A percentile compares a stretch with the other conserved stretches of the same genome.
These are phyloP conservation scores for Palythoa grandis DNA, from an alignment of 92 coral and sea anemone species.

Conservation along the genomic window DNA sequence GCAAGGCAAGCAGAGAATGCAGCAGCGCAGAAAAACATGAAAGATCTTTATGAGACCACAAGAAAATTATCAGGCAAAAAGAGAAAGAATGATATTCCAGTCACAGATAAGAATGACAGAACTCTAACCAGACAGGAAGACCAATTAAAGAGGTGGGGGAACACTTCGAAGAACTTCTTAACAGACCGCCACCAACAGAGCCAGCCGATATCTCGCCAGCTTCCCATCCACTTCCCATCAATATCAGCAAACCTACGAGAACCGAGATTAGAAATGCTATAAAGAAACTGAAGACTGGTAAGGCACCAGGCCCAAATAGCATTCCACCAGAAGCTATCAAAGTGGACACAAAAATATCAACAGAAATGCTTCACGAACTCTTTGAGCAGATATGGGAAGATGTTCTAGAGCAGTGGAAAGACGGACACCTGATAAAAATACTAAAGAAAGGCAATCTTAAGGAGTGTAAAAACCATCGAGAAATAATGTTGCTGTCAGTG, in stretches of 20 bases:
- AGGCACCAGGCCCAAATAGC: neutral
- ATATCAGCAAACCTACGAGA: slow-evolving; percentile 4
- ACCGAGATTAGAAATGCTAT: neutral
- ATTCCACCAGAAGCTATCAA: neutral
- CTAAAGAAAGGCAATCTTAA: slow-evolving; percentile 10
- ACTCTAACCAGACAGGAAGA: no score
- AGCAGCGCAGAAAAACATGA: neutral
- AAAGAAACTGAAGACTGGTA: neutral
- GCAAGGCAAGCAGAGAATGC: neutral
- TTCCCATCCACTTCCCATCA: slow-evolving; percentile 1
- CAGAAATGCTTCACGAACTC: neutral
- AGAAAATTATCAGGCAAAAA: neutral
- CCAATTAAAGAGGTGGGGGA: no score
- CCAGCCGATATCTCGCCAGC: neutral
- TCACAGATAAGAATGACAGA: no score
- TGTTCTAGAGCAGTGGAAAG: neutral
- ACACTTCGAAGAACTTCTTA: neutral
- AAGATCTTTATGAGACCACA: neutral
- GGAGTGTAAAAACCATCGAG: slow-evolving; percentile 21
- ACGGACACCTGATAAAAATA: slow-evolving; percentile 31
- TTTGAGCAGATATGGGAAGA: slow-evolving; percentile 1
- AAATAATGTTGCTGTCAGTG: neutral
- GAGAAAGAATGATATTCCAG: neutral
- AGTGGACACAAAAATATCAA: no score
- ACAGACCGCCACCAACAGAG: slow-evolving; percentile 19